A percentile compares a stretch with the other conserved stretches of the same genome.
phyloP scores from a whole-genome alignment of 2,113 vertebrate genomes.

The Grammomys surdaster region DNA sequence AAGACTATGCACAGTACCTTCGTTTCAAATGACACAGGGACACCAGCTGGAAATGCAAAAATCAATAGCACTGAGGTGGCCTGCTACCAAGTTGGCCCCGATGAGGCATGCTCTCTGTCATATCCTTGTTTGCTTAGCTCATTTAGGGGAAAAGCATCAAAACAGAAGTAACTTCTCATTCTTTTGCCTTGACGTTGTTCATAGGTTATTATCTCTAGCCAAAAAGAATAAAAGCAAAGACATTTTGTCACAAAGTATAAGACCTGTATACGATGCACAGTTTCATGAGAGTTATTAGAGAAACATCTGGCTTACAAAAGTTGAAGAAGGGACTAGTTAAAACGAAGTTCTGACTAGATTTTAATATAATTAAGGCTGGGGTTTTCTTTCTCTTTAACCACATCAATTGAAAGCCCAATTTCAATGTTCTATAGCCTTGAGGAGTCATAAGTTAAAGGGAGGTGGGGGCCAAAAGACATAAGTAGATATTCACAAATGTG shows the following conservation, averaged over 20 bases:
- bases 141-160: conserved; percentile 73
- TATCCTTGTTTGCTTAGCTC: conserved; percentile 50
- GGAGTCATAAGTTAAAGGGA: conserved; percentile 62
- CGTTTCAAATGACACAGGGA: conserved; percentile 82
- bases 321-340: conserved; percentile 65
- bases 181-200: conserved; percentile 11
- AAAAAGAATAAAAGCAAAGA: conserved; percentile 49
- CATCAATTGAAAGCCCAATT: conserved; percentile 64
- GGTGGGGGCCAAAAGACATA: conserved; percentile 28
- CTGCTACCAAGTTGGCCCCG: conserved; percentile 80
- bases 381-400: conserved; percentile 58
- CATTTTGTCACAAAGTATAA: conserved; percentile 34
- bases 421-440: conserved; percentile 60
- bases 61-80: conserved; percentile 71
- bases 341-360: conserved; percentile 70
- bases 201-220: conserved; percentile 41
- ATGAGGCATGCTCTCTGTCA: conserved; percentile 33
- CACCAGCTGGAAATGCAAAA: conserved; percentile 83
- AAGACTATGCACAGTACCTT: conserved; percentile 75
- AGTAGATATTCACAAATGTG: conserved; percentile 70
- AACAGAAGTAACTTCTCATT: conserved; percentile 70
- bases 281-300: conserved; percentile 55
- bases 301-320: conserved; percentile 71
- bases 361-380: conserved; percentile 70
- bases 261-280: conserved; percentile 32